Evolutionary conservation across 2,888 invertebrate species (phyloP), one percentile per base, ranked within the genome.

Genomic region (Melanophora roralis): DNA sequence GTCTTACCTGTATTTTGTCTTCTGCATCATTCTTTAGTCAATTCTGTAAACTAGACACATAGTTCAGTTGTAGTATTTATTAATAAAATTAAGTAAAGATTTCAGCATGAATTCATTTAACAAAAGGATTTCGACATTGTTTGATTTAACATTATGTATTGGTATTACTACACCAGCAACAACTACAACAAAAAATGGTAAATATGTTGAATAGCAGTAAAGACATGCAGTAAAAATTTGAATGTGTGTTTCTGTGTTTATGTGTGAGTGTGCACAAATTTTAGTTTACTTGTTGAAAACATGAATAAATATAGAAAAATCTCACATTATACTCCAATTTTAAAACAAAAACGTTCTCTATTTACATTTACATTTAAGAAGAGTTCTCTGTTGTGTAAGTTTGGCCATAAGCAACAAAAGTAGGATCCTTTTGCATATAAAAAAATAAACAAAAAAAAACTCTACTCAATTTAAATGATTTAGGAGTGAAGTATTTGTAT

Each of bases 31-130:
- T n/a, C n/a, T n/a, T n/a, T n/a, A n/a, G n/a, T n/a, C n/a, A n/a
- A n/a, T n/a, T n/a, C n/a, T n/a, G n/a, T n/a, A n/a, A n/a, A n/a
- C n/a, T n/a, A n/a, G n/a, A n/a, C n/a, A n/a, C n/a, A n/a, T n/a
- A n/a, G n/a, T n/a, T n/a, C n/a, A n/a, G n/a, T n/a, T n/a, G n/a
- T n/a, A n/a, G 82, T 85, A 84, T 86, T 86, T 86, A 83, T 82
- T 43, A 82, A 82, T 84, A 83, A 86, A 86, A 86, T 86, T 85
- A 84, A 84, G 84, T 84, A 85, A 85, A 81, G 85, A 86, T 85
- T 86, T 85, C 83, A 82, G 84, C 83, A 82, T 85, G 85, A 86
- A 86, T 86, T 86, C 84, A 85, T 84, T 85, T 84, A 84, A 85
- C 68, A 74, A 78, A 78, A 78, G 73, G 78, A 78, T 74, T 78